Percentiles rank a stretch among this genome's conserved stretches.
Conservation (phyloP, 2,113 vertebrate species). For the Sorex araneus region DNA sequence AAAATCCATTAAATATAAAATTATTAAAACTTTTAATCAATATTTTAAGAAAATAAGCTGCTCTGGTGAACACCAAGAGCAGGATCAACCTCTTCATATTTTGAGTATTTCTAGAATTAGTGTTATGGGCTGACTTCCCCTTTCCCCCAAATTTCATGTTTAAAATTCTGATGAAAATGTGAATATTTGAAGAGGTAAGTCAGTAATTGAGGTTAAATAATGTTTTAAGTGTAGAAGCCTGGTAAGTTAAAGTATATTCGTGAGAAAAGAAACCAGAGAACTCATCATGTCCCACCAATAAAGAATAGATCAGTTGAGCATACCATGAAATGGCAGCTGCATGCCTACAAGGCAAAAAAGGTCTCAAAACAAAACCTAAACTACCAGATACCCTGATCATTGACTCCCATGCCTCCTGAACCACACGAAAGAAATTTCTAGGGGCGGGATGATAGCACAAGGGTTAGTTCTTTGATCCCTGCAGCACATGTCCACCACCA, state of each 20-base stretch:
- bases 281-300: not conserved
- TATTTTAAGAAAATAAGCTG: conserved; percentile 30
- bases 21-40: not conserved
- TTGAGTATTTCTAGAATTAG: conserved; percentile 23
- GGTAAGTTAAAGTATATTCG: not conserved
- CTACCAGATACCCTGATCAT: not conserved
- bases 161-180: not conserved
- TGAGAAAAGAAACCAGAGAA: not conserved
- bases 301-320: not conserved
- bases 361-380: not conserved
- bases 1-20: not conserved
- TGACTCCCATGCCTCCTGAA: not conserved
- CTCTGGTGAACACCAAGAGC: not conserved
- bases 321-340: not conserved
- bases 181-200: not conserved
- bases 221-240: not conserved
- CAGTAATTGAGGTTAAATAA: not conserved
- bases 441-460: no score
- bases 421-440: not conserved
- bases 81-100: not conserved
- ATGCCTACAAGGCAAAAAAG: not conserved
- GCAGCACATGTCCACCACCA: no score
- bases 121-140: not conserved
- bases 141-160: not conserved
- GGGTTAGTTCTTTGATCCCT: no score